Base-by-base conservation (phyloP, 1,140 invertebrate species). In the Dreissena polymorpha region DNA sequence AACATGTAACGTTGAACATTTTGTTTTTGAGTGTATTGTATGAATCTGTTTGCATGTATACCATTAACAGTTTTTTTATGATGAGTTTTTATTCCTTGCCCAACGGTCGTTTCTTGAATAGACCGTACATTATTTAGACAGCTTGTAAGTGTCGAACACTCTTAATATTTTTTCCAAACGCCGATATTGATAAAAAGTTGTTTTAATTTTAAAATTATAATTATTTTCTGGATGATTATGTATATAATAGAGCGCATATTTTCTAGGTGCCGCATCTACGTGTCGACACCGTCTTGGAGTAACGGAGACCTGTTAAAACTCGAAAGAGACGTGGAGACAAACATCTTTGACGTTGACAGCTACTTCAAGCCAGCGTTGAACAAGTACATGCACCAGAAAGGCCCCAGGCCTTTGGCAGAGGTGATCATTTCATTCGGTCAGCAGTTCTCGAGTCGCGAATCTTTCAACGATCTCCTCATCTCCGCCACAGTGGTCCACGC, bases 341-440 rank as follows among this genome's bases (percentile, higher is more conserved):
- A 75, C 16, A 85, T 89, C 51, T 89, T 88, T 81, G 85, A 88
- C 55, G 79, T 80, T 29, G 14, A 71, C 10, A 60, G 84, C n/a
- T 81, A 79, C 63, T 89, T 89, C 72, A 73, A 79, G 27, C 84
- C 84, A 0, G 86, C 83, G 23, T 55, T 88, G 16, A 25, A 83
- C 13, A 64, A 63, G 25, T 88, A 85, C 65, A 14, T 75, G 0
- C 51, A 29, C 29, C 83, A 79, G 13, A 25, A 71, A 39, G 85
- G 85, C 0, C 85, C 86, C 53, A 75, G 63, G 51, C 88, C 88
- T 8, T 86, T 78, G 13, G 64, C 85, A 2, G 80, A 86, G 53
- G 80, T 89, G 21, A 25, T 85, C 18, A 55, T 89, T 10, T 78
- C 83, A 21, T 87, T 89, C 77, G 88, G 88, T 14, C 86, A 88